Evolutionary conservation across 2,113 vertebrate genomes (phyloP).

Genomic region (Colius striatus): DNA sequence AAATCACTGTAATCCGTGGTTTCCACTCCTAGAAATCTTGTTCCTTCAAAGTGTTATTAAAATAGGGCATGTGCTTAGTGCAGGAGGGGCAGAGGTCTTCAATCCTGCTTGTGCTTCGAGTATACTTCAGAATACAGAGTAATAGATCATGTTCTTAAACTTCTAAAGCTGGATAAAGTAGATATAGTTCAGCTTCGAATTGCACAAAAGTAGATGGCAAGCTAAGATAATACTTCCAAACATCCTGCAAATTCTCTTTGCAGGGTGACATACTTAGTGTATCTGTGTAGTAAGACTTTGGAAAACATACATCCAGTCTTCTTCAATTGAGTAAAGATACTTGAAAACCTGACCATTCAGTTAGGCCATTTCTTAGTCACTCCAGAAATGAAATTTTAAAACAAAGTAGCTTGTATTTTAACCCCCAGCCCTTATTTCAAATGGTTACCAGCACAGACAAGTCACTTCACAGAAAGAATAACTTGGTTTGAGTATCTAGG

Average conservation of each 20-base stretch:
- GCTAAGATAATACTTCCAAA: background rate
- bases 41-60: background rate
- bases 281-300: background rate
- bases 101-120: background rate
- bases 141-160: background rate
- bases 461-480: background rate
- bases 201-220: background rate
- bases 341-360: background rate
- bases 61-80: background rate
- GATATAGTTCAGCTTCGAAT: background rate
- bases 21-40: background rate
- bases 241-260: background rate
- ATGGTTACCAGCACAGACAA: background rate
- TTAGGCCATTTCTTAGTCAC: background rate
- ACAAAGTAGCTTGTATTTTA: background rate
- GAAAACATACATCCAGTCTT: background rate
- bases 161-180: background rate
- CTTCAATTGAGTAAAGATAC: background rate
- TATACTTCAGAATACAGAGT: background rate
- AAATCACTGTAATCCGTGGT: background rate
- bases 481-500: background rate
- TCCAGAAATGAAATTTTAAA: background rate
- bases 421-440: background rate
- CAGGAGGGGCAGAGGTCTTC: background rate
- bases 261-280: background rate